A percentile compares a stretch with the other conserved stretches of the same genome.
Evolutionary conservation across 2,888 invertebrate genomes (phyloP).

Genomic region (Papilio elwesi): DNA sequence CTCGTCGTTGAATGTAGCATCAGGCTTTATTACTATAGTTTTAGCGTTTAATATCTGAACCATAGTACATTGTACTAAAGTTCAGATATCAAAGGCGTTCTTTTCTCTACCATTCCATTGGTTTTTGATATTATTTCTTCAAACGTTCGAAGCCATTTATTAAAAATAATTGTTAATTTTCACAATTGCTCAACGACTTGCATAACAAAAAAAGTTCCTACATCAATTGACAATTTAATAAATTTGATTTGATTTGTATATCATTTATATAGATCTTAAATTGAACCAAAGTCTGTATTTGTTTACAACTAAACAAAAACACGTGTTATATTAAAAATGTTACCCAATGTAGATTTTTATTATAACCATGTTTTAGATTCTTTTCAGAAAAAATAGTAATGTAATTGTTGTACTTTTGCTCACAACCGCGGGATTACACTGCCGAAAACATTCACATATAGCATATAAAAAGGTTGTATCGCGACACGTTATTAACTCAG

Average conservation of each 20-base stretch:
- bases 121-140: not conserved
- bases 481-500: no score
- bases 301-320: not conserved
- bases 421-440: no score
- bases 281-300: slow-evolving; percentile 14
- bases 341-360: no score
- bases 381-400: no score
- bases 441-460: no score
- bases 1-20: slow-evolving; percentile 47
- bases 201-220: slow-evolving; percentile 26
- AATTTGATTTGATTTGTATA: not conserved
- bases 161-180: not conserved
- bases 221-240: not conserved
- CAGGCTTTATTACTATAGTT: slow-evolving; percentile 19
- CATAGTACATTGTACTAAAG: slow-evolving; percentile 1
- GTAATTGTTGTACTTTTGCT: no score
- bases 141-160: not conserved
- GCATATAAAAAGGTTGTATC: no score
- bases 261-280: not conserved
- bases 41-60: no score
- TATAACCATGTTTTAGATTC: no score
- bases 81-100: not conserved
- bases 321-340: no score
- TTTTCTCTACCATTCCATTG: slow-evolving; percentile 23
- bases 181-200: slow-evolving; percentile 15